Base-by-base conservation (phyloP, 2,113 vertebrate genomes). In the Petrocephalus microphthalmus region DNA sequence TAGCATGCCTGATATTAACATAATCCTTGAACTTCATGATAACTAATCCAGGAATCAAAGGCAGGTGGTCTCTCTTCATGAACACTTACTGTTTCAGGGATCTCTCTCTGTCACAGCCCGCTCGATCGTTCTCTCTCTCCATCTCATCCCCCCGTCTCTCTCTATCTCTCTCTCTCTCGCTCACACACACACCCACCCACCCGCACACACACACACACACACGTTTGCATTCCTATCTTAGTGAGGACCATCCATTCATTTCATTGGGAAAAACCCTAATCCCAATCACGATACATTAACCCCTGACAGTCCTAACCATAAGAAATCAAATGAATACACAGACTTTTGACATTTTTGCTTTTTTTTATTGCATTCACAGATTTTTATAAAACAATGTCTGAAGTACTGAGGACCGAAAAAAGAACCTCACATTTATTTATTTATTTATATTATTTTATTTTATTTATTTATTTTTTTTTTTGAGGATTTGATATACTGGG, bases 71-170 rank as follows among this genome's bases (percentile, higher is more conserved):
- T 42, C 60, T 10, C 87, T 84, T 57, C 87, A 49, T n/a, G 33
- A 60, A 64, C 60, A 33, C 87, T 51, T 64, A 64, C 85, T 87
- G 51, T 87, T 13, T 60, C 51, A 17, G 11, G 47, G 25, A 78
- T 60, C 71, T 71, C 84, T 47, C 84, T 54, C 84, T n/a, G 85
- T 60, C 85, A 86, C 85, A 60, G 19, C 3, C 54, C 87, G 29
- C 85, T 49, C 88, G 7, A 64, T 33, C 88, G 42, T 29, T 54
- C 81, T 25, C 78, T 47, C 47, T 22, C 74, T 57, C 42, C 42
- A 42, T 42, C 42, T 42, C 42, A 42, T 42, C 42, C 42, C 42
- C 42, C 42, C 42, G 29, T 22, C 74, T 57, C 60, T 33, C 89
- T 15, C 25, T 47, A 54, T 49, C 87, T 64, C 42, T 25, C 54